Base-by-base conservation (phyloP, 2,797 vertebrate species). In the Gallinago nigripennis region DNA sequence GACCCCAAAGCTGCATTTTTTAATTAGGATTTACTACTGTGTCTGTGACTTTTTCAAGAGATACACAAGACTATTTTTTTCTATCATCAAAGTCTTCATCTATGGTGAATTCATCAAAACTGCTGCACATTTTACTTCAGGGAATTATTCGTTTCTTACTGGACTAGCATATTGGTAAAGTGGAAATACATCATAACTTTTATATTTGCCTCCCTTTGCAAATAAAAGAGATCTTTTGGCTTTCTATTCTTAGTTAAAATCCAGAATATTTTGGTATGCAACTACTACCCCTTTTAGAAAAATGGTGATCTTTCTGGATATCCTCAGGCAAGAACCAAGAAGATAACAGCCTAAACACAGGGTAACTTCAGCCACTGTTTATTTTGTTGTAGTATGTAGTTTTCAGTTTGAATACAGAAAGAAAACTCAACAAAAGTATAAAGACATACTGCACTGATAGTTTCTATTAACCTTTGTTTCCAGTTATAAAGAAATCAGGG, bases 371-470 rank as follows among this genome's bases (percentile, higher is more conserved):
- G 9, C 11, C 57, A 13, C 8, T 65, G 75, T 45, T 85, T 11
- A 46, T 46, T 20, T 21, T 21, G 45, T 46, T 46, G 10, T 21
- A 46, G 45, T 46, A 24, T 15, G 9, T 19, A 8, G 3, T 58
- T 82, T 80, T 70, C 18, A 28, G 5, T 16, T 61, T 41, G 39
- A 65, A 50, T 19, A 13, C 6, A 61, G 30, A 64, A 24, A 39
- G 17, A 50, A 64, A 81, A 31, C 2, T 23, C 7, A 58, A 4
- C 4, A 46, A 12, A 81, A 78, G 5, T 57, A 18, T 54, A 69
- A 56, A 54, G 3, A 13, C 3, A 10, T 1, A 0, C 17, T 71
- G 9, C 8, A 23, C 1, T 75, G 16, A 6, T 35, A 57, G 9
- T 1, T 72, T 70, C 20, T 43, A 12, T 20, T 56, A 50, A 41